A percentile compares a stretch with the other conserved stretches of the same genome.
These are phyloP conservation scores for Amphimallon solstitiale DNA, from an alignment of 2,888 invertebrate genomes.

Conservation along the genomic window DNA sequence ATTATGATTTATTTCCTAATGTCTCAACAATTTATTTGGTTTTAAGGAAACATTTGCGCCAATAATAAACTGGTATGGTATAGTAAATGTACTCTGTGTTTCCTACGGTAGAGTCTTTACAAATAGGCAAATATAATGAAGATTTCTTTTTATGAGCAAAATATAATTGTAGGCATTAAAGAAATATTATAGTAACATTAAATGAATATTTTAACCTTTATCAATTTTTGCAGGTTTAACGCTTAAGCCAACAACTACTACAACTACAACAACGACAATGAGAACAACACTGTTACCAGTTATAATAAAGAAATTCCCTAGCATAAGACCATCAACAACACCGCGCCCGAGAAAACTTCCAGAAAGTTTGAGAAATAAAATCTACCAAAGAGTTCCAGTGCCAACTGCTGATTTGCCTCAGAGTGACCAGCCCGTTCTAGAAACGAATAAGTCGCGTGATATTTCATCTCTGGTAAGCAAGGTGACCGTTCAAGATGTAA, in stretches of 20 bases:
- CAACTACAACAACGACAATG: conserved; percentile 64
- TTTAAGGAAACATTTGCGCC: no score
- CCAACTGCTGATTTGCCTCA: conserved; percentile 51
- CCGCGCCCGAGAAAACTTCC: conserved; percentile 47
- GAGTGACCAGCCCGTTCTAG: conserved; percentile 56
- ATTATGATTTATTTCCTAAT: no score
- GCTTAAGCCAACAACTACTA: conserved; percentile 59
- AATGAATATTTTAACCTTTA: not conserved
- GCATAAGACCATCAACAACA: conserved; percentile 54
- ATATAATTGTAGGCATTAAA: no score
- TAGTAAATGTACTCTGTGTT: no score
- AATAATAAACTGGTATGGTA: no score
- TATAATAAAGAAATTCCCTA: conserved; percentile 71
- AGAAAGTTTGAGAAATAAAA: conserved; percentile 65
- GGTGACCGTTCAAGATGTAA: conserved; percentile 45
- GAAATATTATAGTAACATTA: no score
- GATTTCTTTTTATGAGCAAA: no score
- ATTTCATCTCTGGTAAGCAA: conserved; percentile 44
- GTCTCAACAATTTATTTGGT: no score
- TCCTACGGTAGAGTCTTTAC: no score
- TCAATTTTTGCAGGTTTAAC: conserved; percentile 47
- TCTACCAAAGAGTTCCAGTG: conserved; percentile 60
- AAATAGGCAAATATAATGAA: no score
- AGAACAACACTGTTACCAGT: conserved; percentile 68
- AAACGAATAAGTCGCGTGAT: conserved; percentile 65